Evolutionary conservation across 2,797 vertebrate genomes (phyloP).

Genomic region (Paguma larvata): DNA sequence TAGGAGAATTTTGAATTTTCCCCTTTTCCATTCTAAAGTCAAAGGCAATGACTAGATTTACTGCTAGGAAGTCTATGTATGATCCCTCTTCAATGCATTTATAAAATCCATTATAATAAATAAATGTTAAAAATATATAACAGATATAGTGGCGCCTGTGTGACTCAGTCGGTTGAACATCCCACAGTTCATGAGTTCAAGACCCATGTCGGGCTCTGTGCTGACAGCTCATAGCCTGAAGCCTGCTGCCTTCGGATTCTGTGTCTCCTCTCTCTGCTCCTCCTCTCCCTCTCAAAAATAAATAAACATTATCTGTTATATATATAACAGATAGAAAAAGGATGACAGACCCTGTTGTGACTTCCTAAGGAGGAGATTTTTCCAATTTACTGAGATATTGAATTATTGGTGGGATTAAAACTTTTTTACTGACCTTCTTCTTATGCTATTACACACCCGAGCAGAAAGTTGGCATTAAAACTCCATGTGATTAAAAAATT

Average conservation of each 20-base stretch:
- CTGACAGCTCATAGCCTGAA: too few relatives aligned
- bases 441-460: not conserved
- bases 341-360: not conserved
- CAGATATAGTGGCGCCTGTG: not conserved
- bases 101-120: conserved; percentile 13
- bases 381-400: not conserved
- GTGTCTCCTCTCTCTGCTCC: too few relatives aligned
- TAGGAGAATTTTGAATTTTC: not conserved
- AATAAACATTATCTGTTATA: not conserved
- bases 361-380: not conserved
- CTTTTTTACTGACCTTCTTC: conserved; percentile 9
- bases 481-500: conserved; percentile 39
- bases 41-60: not conserved
- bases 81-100: not conserved
- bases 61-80: not conserved
- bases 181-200: too few relatives aligned
- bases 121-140: not conserved
- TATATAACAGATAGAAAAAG: not conserved
- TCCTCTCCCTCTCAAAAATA: too few relatives aligned
- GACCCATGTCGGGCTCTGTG: too few relatives aligned
- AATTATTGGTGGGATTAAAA: not conserved
- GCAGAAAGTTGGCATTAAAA: not conserved
- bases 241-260: too few relatives aligned
- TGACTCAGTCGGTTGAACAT: too few relatives aligned
- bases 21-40: not conserved